Conservation (phyloP, 2,888 invertebrate genomes). For the Ethmia dodecea region DNA sequence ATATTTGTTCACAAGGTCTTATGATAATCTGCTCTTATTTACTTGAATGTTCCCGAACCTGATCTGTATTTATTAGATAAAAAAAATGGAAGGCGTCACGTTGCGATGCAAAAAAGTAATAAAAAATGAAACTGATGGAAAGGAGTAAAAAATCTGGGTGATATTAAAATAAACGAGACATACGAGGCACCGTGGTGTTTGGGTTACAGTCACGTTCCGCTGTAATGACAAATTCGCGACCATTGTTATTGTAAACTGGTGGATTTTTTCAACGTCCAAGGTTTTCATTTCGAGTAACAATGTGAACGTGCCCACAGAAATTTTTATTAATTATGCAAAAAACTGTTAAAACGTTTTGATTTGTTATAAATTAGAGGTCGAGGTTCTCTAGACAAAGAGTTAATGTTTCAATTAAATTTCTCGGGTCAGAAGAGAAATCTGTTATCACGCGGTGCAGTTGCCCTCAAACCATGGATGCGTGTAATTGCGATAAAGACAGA, state of each 20-base stretch:
- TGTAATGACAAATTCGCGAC: conserved; percentile 66
- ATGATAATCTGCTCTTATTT: conserved; percentile 33
- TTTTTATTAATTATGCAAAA: conserved; percentile 61
- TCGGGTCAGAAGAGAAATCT: conserved; percentile 70
- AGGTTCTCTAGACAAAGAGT: conserved; percentile 37
- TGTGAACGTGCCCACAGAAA: conserved; percentile 62
- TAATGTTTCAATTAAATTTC: conserved; percentile 47
- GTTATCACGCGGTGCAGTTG: conserved; percentile 40
- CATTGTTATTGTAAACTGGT: conserved; percentile 56
- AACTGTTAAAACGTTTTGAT: conserved; percentile 16
- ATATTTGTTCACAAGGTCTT: conserved; percentile 38
- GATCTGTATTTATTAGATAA: conserved; percentile 16
- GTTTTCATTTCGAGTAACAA: conserved; percentile 59
- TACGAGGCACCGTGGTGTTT: conserved; percentile 47
- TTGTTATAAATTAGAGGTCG: conserved; percentile 37
- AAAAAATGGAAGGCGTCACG: conserved; percentile 48
- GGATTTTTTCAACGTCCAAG: conserved; percentile 59
- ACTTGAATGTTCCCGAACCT: conserved; percentile 23
- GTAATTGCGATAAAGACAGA: conserved; percentile 63
- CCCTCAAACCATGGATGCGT: conserved; percentile 70
- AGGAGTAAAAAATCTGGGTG: conserved; percentile 59
- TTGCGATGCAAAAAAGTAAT: conserved; percentile 40
- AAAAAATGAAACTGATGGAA: conserved; percentile 43
- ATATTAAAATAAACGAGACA: conserved; percentile 63
- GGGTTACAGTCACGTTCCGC: conserved; percentile 61